These are phyloP conservation scores for Liodrosophila aerea DNA, from an alignment of 2,888 invertebrate genomes.

Conservation along the genomic window DNA sequence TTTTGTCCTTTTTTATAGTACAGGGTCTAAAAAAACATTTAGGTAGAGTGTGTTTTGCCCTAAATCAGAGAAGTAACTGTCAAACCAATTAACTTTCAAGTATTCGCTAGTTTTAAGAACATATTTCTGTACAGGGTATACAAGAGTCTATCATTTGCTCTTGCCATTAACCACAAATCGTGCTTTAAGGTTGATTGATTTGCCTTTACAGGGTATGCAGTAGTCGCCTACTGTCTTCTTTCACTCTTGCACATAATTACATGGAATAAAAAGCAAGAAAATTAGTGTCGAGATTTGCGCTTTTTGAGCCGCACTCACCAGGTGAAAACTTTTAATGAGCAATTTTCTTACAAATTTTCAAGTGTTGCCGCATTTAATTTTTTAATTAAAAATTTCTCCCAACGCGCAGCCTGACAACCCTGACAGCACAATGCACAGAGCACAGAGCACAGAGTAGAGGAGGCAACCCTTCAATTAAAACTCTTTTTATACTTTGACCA, in stretches of 20 bases:
- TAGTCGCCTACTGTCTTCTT: slow-evolving; percentile 6
- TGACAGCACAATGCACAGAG: slow-evolving; percentile 3
- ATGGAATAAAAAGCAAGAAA: slow-evolving; percentile 53
- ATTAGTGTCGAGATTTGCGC: slow-evolving; percentile 73
- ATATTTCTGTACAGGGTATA: no score
- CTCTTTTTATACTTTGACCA: slow-evolving; percentile 34
- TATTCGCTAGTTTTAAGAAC: no score
- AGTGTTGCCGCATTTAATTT: slow-evolving; percentile 75
- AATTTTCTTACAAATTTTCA: slow-evolving; percentile 75
- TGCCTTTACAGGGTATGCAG: slow-evolving; percentile 5
- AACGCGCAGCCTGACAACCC: background rate
- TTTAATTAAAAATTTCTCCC: slow-evolving; percentile 64
- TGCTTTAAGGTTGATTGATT: background rate
- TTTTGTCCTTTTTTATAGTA: no score
- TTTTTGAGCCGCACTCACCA: slow-evolving; percentile 62
- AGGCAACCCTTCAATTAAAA: slow-evolving; percentile 29
- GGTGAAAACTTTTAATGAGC: slow-evolving; percentile 78
- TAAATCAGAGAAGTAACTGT: no score
- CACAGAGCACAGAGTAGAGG: slow-evolving; percentile 11
- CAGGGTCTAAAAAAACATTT: no score
- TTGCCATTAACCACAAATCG: no score
- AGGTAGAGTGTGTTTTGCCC: no score
- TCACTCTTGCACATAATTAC: slow-evolving; percentile 67
- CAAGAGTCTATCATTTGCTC: no score
- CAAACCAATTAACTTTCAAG: no score